A percentile compares a stretch with the other conserved stretches of the same genome.
These are phyloP conservation scores for Tympanuchus pallidicinctus DNA, from an alignment of 2,113 vertebrate species.

Conservation along the genomic window DNA sequence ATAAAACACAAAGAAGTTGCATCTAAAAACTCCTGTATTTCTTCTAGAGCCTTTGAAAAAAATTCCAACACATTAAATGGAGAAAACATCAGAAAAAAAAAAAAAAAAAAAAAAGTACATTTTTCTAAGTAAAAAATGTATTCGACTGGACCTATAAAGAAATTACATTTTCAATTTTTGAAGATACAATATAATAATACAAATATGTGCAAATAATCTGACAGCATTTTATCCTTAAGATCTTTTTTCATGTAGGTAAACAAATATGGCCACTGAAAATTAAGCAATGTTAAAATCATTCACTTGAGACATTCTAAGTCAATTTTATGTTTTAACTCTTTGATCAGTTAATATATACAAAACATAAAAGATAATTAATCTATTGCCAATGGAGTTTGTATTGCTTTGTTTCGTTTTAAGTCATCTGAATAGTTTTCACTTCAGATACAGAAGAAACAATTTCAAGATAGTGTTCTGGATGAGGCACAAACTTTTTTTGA, in stretches of 20 bases:
- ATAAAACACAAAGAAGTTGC: not conserved
- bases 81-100: not conserved
- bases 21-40: not conserved
- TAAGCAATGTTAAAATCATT: fast-evolving
- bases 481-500: not conserved
- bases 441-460: not conserved
- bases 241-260: not conserved
- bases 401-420: not conserved
- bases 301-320: not conserved
- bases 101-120: not conserved
- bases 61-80: not conserved
- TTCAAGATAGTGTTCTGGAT: not conserved
- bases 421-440: fast-evolving
- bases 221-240: not conserved
- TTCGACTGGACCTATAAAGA: not conserved
- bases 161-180: fast-evolving
- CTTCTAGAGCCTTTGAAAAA: not conserved
- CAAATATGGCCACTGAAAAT: not conserved
- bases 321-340: not conserved
- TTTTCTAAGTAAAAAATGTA: not conserved
- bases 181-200: not conserved
- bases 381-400: not conserved
- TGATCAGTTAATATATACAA: not conserved
- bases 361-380: not conserved
- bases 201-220: not conserved